Base-by-base conservation (phyloP, 2,113 vertebrate species). In the Dromiciops gliroides region DNA sequence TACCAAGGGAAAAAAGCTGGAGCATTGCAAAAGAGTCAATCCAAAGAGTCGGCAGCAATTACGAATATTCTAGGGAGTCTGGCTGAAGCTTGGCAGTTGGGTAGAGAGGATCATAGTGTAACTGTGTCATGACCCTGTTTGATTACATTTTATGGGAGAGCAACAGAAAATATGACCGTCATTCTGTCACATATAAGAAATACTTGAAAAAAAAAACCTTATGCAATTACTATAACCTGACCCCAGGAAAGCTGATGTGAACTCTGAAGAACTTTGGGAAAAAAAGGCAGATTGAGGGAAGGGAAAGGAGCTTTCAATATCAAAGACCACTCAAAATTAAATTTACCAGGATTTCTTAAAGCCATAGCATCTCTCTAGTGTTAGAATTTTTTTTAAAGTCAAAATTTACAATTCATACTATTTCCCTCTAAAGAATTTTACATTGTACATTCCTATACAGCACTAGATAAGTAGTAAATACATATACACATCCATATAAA, bases 1-100 rank as follows among this genome's bases (percentile, higher is more conserved):
- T 95, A 96, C 90, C 96, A 92, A 94, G 95, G 95, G 95, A 51
- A 96, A 95, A 96, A 95, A 97, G 94, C 94, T 97, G 97, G 95
- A 92, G 89, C 51, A 89, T 97, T 95, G 92, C 92, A 92, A 98
- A 97, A 96, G 94, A 94, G 94, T 98, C 94, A 51, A 93, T 92
- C 97, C 96, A 95, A 95, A 93, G 90, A 94, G 47, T 92, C 47
- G 0, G 92, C 91, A 28, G 95, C 91, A 95, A 51, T 96, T 93
- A 97, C 96, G 97, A 48, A 49, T 97, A 91, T 95, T 97, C 92
- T 88, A 83, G 94, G 91, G 95, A 93, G 93, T 92, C 37, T 97
- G 94, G 91, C 95, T 96, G 47, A 53, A 48, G 92, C 90, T 92
- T 0, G 1, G 5, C 2, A 4, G 48, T 44, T 24, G 16, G 26